Evolutionary conservation across 2,888 invertebrate genomes (phyloP).

Genomic region (Drosophila kanekoi): DNA sequence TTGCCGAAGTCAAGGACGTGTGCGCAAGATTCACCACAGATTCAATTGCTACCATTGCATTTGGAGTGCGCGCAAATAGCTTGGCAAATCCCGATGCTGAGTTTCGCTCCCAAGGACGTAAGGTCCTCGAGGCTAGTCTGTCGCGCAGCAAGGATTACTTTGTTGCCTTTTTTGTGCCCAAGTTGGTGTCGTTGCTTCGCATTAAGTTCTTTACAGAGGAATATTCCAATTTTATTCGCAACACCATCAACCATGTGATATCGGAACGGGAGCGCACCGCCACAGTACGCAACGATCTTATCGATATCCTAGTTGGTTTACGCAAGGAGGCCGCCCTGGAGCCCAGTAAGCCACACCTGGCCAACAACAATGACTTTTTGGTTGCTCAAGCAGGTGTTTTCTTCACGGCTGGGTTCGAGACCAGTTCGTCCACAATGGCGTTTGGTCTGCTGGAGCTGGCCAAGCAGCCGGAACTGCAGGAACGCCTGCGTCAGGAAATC

Average conservation of each 20-base stretch:
- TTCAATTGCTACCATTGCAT: conserved; percentile 83
- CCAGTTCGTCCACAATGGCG: conserved; percentile 85
- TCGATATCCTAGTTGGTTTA: conserved; percentile 85
- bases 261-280: conserved; percentile 83
- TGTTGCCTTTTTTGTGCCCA: conserved; percentile 81
- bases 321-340: conserved; percentile 74
- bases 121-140: conserved; percentile 64
- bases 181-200: conserved; percentile 70
- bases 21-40: conserved; percentile 82
- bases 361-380: conserved; percentile 73
- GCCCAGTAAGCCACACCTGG: conserved; percentile 53
- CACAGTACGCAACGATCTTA: conserved; percentile 85
- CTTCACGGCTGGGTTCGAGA: conserved; percentile 84
- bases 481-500: conserved; percentile 85
- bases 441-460: conserved; percentile 85
- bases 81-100: conserved; percentile 80
- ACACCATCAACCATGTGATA: conserved; percentile 84
- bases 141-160: conserved; percentile 77
- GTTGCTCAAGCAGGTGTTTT: conserved; percentile 84
- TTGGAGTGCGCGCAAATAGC: conserved; percentile 82
- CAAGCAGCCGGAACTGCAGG: conserved; percentile 84
- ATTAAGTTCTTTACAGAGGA: conserved; percentile 77
- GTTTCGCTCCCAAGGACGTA: conserved; percentile 75
- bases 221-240: conserved; percentile 82
- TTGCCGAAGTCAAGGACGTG: conserved; percentile 78